Percentiles rank a stretch among this genome's conserved stretches.
Evolutionary conservation across 2,113 vertebrate genomes (phyloP).

Genomic region (Hypomesus transpacificus): DNA sequence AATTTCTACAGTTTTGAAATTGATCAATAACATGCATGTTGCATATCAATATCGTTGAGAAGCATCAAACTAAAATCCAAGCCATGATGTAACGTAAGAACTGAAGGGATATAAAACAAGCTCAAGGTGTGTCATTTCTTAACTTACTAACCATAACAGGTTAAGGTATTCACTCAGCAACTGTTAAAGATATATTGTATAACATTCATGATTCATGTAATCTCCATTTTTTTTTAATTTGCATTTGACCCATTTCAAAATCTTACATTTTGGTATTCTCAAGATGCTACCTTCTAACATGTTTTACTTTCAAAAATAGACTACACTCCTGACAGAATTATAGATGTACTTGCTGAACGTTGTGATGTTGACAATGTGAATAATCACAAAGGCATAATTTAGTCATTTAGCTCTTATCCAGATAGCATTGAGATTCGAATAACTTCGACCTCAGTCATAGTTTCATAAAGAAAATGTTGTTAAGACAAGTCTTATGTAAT

Average conservation of each 20-base stretch:
- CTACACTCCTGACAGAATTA: no score
- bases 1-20: neutral
- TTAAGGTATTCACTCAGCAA: slow-evolving; percentile 44
- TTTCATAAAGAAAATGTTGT: neutral
- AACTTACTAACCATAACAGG: slow-evolving; percentile 33
- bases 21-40: slow-evolving; percentile 18
- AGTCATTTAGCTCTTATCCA: no score
- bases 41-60: slow-evolving; percentile 19
- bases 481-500: slow-evolving; percentile 7
- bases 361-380: no score
- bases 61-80: slow-evolving; percentile 28
- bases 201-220: neutral
- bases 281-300: no score
- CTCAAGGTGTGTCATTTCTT: slow-evolving; percentile 19
- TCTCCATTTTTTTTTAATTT: no score
- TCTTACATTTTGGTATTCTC: no score
- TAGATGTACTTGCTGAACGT: no score
- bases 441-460: no score
- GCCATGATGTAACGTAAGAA: neutral
- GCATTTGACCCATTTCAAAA: no score
- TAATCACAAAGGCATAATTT: no score
- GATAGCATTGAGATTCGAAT: no score
- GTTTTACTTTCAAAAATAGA: no score
- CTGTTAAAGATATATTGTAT: slow-evolving; percentile 32
- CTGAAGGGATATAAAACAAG: slow-evolving; percentile 7